These are phyloP conservation scores for Mnemiopsis leidyi DNA, from an alignment of 37 sponge, comb jelly and placozoan genomes.

Conservation along the genomic window DNA sequence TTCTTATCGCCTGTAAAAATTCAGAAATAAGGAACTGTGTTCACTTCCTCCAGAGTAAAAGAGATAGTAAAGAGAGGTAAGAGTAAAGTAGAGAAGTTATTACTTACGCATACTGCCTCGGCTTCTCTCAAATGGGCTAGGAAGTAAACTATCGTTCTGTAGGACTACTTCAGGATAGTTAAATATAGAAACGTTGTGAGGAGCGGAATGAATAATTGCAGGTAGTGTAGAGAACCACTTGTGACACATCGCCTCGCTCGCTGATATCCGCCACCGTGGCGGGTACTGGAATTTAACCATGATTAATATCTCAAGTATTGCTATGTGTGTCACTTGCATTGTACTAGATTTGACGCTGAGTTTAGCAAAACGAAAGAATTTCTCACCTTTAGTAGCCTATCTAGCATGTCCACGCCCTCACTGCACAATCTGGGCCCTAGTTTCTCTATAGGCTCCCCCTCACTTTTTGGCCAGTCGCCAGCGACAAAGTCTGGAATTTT, in stretches of 20 bases:
- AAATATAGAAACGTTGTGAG: conserved; percentile 30
- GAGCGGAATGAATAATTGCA: background rate
- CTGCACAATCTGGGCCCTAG: background rate
- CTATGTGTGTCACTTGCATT: background rate
- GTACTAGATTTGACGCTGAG: background rate
- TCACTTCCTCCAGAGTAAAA: too few relatives aligned
- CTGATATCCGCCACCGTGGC: conserved; percentile 33
- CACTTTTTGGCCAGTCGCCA: conserved; percentile 54
- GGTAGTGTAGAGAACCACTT: conserved; percentile 54
- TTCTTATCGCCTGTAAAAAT: conserved; percentile 33
- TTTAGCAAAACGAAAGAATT: background rate
- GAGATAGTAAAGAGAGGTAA: too few relatives aligned
- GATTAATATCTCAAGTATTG: background rate
- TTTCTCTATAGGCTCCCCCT: conserved; percentile 31
- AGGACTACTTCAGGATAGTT: background rate
- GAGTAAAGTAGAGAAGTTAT: too few relatives aligned
- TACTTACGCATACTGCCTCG: conserved; percentile 28
- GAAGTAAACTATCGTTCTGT: background rate
- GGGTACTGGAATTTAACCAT: background rate
- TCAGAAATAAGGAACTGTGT: too few relatives aligned
- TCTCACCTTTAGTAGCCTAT: conserved; percentile 44
- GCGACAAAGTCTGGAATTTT: conserved; percentile 43
- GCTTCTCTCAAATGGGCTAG: conserved; percentile 26
- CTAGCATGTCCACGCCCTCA: conserved; percentile 19
- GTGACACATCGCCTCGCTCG: conserved; percentile 38